Percentiles rank a stretch among this genome's conserved stretches.
Conservation (phyloP, 2,797 vertebrate genomes). For the Austrolebias charrua region DNA sequence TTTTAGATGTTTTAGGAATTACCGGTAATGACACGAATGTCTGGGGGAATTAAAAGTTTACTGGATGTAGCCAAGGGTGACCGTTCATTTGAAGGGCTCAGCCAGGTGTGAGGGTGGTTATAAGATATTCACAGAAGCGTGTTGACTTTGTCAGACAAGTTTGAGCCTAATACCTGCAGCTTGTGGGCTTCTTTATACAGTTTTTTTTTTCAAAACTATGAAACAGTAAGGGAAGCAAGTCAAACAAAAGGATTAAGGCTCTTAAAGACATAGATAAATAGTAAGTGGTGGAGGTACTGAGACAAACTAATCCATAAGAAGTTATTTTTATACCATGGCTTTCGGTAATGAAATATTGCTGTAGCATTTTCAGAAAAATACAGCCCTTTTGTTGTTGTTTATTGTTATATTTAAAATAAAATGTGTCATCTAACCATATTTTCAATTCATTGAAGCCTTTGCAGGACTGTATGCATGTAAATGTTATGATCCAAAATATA, state of each 20-base stretch:
- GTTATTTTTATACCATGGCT: not conserved
- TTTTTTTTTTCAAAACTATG: constrained; percentile 13
- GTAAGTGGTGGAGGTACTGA: constrained; percentile 1
- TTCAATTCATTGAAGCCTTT: constrained; percentile 44
- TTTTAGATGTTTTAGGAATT: constrained; percentile 68
- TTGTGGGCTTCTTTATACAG: constrained; percentile 21
- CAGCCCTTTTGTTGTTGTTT: not conserved
- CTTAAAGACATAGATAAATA: not conserved
- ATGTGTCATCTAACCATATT: constrained; percentile 38
- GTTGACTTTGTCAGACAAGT: constrained; percentile 29
- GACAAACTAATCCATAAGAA: not conserved
- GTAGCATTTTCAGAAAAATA: not conserved
- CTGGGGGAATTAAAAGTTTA: constrained; percentile 66
- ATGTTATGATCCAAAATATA: constrained; percentile 38
- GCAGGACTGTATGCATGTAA: constrained; percentile 35
- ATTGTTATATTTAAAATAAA: constrained; percentile 21
- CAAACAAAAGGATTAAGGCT: constrained; percentile 11
- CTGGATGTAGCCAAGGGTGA: constrained; percentile 56
- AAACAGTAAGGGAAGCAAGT: constrained; percentile 11
- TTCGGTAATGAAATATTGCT: not conserved
- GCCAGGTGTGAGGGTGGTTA: constrained; percentile 51
- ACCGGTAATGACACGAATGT: constrained; percentile 75
- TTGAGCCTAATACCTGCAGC: constrained; percentile 33
- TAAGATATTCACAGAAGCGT: constrained; percentile 38
- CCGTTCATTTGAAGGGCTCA: constrained; percentile 56